A percentile compares a stretch with the other conserved stretches of the same genome.
phyloP scores from a whole-genome alignment of 2,797 vertebrate species.

The Falco novaeseelandiae region DNA sequence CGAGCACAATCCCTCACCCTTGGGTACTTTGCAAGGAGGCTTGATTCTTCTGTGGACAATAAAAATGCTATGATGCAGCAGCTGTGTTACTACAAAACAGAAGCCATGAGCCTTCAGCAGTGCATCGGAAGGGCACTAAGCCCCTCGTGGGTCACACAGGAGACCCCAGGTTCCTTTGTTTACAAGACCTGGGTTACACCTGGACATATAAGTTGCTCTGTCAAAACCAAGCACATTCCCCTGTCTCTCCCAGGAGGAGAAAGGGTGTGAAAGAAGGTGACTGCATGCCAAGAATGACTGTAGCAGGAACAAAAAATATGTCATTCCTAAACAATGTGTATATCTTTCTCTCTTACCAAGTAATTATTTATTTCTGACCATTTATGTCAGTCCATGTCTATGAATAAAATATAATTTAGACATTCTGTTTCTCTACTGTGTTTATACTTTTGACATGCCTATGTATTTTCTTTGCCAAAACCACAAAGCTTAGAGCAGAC shows the following conservation, averaged over 20 bases:
- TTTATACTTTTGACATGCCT: slow-evolving; percentile 14
- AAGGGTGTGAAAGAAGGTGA: not conserved
- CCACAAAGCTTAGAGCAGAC: not conserved
- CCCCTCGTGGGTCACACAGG: not conserved
- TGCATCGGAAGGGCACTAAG: not conserved
- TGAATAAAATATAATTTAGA: slow-evolving; percentile 26
- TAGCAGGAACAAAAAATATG: not conserved
- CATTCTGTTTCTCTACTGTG: not conserved
- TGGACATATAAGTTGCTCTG: not conserved
- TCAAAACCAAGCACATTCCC: not conserved
- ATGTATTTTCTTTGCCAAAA: slow-evolving; percentile 33
- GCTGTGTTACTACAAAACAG: not conserved
- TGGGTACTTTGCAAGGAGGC: not conserved
- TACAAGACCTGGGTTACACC: not conserved
- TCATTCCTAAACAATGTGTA: not conserved
- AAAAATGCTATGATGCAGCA: not conserved
- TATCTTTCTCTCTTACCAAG: not conserved
- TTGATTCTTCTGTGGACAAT: not conserved
- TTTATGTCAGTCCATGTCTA: not conserved
- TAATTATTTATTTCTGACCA: too few relatives aligned
- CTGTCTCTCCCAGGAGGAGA: not conserved
- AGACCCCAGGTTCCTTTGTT: not conserved
- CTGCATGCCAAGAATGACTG: not conserved
- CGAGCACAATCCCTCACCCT: not conserved
- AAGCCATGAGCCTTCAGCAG: not conserved